Evolutionary conservation across 2,113 vertebrate genomes (phyloP), one percentile per base, ranked within the genome.

Genomic region (Callionymus lyra): DNA sequence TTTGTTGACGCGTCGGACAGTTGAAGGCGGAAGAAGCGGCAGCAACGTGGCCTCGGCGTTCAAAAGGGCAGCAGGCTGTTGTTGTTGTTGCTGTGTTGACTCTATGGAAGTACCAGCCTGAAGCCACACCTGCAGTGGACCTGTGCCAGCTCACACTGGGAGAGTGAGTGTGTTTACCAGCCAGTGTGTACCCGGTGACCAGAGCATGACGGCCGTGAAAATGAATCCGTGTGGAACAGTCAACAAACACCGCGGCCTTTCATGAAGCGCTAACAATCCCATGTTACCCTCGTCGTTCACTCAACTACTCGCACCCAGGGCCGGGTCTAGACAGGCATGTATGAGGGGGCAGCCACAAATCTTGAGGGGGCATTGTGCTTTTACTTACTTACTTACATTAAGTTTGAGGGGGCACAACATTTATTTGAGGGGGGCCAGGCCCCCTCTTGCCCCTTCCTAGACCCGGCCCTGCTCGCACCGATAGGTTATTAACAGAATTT

Each of bases 51-150:
- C 6, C 12, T 35, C 34, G 6, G 34, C n/a, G 34, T 35, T 35
- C n/a, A 13, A n/a, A 35, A 34, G 12, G 34, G 34, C 34, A 21
- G 6, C 16, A 8, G 38, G 2, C 10, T 41, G 16, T 13, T 11
- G 18, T 21, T 41, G 9, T n/a, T 37, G 35, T 37, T 37, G 15
- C 15, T 37, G 35, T 37, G 36, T 27, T 8, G 21, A 27, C 21
- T 27, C 21, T 27, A 9, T 16, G 15, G 47, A 11, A 44, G 32
- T 9, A 10, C 18, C 32, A 65, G 40, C 46, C 34, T 33, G 19
- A 59, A 56, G 53, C 74, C 77, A 82, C 79, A 80, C 79, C 80
- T 82, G 62, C 46, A 14, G 34, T 71, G 78, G 79, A 54, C 47
- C 34, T 6, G 2, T 33, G 71, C 81, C 81, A 79, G 66, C 62